Evolutionary conservation across 2,888 invertebrate species (phyloP), one percentile per base, ranked within the genome.

Genomic region (Lasioglossum calceatum): DNA sequence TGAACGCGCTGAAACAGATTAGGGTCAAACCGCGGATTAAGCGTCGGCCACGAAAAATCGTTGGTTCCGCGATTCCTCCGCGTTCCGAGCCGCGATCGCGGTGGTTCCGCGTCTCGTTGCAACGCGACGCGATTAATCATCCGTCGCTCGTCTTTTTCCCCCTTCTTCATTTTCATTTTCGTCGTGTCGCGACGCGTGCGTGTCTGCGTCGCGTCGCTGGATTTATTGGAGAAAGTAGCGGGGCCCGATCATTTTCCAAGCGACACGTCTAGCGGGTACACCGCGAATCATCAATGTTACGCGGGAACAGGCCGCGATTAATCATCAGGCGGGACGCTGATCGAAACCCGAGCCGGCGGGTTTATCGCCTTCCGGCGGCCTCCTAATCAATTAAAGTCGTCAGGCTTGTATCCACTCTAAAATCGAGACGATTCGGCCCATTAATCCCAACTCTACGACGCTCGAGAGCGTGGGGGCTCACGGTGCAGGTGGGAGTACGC

Each of bases 371-470:
- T 75, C 85, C 89, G 79, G 81, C 86, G 81, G 77, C 72, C 81
- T 58, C 64, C 77, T 79, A 90, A 89, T 89, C 88, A 89, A 89
- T 89, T 89, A 90, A 81, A 81, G 81, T 88, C 88, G 80, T 81
- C 79, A 80, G 88, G 76, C 64, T 78, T 70, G 79, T 81, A 83
- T 90, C 83, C 81, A 76, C 77, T 83, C 82, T 76, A 86, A 81
- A 77, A 73, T 74, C 81, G 86, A 84, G 87, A 77, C 70, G 67
- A 89, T 87, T 84, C 90, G 84, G 50, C 77, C 87, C 88, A 82
- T 88, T 86, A 89, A 88, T 89, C 80, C 81, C 71, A 64, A n/a
- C 82, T n/a, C 27, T 7, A 32, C 73, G 75, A 67, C 64, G 64
- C 86, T 42, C n/a, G 42, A 39, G 10, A 36, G 3, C 58, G 67